Base-by-base conservation (phyloP, 2,888 invertebrate genomes). In the Sussaba pulchella region DNA sequence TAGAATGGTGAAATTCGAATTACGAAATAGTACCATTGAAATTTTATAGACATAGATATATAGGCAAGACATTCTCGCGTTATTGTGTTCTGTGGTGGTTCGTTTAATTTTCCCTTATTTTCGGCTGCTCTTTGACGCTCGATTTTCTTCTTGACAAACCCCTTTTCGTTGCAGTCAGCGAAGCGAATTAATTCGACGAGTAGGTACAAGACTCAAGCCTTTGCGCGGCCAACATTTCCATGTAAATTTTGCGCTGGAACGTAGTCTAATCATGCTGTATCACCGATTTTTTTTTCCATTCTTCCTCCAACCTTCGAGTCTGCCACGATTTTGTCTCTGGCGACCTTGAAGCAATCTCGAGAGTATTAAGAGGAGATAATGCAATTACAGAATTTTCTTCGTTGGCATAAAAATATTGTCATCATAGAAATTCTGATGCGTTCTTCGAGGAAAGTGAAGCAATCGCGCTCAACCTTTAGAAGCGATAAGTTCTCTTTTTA, bases 1-100 rank as follows among this genome's bases (percentile, higher is more conserved):
- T 81, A 83, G 84, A 86, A 86, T 82, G 83, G 86, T 81, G 83
- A 61, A 67, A 85, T 85, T 85, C 79, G 86, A 88, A 87, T 88
- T 81, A 52, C 61, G 12, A 70, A 83, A 84, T 76, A 77, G 71
- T 72, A 81, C 57, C n/a, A 24, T 52, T 63, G 83, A 85, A 80
- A 86, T 86, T 85, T 81, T 81, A 71, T 45, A 83, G 84, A 80
- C 82, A 83, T 81, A n/a, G n/a, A n/a, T n/a, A n/a, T n/a, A n/a
- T n/a, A n/a, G n/a, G 83, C 77, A 6, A 64, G 36, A 52, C 36
- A 74, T 52, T 19, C 19, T 39, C 2, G 8, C 26, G 21, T 41
- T 72, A n/a, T 61, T 50, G 17, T n/a, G 21, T 17, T 24, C 57
- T 26, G 57, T 67, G n/a, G n/a, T 47, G 14, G 24, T 45, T 24